Percentiles rank a stretch among this genome's conserved stretches.
Conservation (phyloP, 2,888 invertebrate genomes). For the Callosobruchus maculatus region DNA sequence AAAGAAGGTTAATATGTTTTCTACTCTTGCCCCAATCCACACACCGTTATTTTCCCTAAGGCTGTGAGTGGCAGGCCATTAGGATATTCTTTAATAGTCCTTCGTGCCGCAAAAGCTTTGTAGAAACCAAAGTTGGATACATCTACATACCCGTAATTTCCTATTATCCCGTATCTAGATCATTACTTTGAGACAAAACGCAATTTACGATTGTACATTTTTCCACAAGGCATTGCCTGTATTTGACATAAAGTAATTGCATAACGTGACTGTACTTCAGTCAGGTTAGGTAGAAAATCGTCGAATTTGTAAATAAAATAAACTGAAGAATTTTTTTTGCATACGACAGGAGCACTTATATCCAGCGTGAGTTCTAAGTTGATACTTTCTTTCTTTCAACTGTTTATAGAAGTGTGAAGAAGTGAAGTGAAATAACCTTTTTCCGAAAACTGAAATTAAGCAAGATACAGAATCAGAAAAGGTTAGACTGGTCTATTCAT, state of each 20-base stretch:
- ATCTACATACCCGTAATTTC: not conserved
- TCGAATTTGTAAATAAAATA: too few species aligned
- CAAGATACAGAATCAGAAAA: too few species aligned
- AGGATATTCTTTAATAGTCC: not conserved
- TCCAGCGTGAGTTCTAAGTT: too few species aligned
- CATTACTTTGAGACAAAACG: slow-evolving; percentile 5
- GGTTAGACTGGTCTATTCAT: too few species aligned
- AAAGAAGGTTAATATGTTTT: slow-evolving; percentile 19
- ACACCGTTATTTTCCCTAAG: not conserved
- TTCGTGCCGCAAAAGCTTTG: not conserved
- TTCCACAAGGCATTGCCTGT: not conserved
- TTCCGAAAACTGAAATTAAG: too few species aligned
- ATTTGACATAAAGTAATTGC: slow-evolving; percentile 1
- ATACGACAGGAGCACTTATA: too few species aligned
- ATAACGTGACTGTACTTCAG: too few species aligned
- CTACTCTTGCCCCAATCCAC: not conserved
- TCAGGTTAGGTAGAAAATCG: too few species aligned
- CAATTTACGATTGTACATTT: slow-evolving; percentile 11
- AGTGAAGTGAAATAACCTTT: too few species aligned
- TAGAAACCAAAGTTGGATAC: not conserved
- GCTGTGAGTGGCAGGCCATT: slow-evolving; percentile 3
- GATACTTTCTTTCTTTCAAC: too few species aligned
- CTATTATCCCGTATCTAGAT: not conserved
- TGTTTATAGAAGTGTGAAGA: too few species aligned
- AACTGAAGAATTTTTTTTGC: too few species aligned